Evolutionary conservation across 2,113 vertebrate species (phyloP).

Genomic region (Diphyllodes magnificus): DNA sequence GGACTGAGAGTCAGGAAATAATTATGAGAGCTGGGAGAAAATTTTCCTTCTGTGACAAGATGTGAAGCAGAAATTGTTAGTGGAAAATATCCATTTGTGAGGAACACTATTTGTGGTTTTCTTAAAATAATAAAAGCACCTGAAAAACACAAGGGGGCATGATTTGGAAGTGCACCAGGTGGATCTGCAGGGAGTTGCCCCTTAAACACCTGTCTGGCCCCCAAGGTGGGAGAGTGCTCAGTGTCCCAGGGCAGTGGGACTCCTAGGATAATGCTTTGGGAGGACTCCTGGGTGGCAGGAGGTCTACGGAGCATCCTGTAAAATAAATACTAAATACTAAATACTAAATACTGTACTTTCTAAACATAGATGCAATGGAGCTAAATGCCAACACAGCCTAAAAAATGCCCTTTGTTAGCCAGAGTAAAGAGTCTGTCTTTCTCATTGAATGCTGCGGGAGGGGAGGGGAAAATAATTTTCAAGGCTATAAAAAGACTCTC

Average conservation of each 20-base stretch:
- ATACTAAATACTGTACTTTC: neutral
- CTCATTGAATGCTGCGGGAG: neutral
- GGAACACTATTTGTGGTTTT: neutral
- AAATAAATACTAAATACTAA: neutral
- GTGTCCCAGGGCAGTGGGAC: neutral
- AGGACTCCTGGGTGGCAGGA: neutral
- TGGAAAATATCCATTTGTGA: neutral
- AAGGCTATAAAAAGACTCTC: slow-evolving; percentile 40
- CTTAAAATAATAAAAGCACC: neutral
- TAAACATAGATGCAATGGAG: neutral
- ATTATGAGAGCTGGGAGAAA: slow-evolving; percentile 10
- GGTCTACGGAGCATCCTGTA: neutral
- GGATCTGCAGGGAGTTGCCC: neutral
- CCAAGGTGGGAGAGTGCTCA: accelerated
- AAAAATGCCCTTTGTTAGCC: neutral
- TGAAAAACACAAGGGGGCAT: neutral
- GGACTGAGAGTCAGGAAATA: slow-evolving; percentile 49
- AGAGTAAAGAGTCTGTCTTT: neutral
- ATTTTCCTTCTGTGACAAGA: neutral
- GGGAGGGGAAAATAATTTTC: neutral
- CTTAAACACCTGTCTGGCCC: neutral
- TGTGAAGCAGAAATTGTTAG: neutral
- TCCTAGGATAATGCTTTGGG: neutral
- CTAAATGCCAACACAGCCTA: neutral
- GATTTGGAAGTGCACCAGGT: neutral